A percentile compares a stretch with the other conserved stretches of the same genome.
These are phyloP conservation scores for Mycalesis mineus DNA, from an alignment of 2,888 invertebrate species.

Conservation along the genomic window DNA sequence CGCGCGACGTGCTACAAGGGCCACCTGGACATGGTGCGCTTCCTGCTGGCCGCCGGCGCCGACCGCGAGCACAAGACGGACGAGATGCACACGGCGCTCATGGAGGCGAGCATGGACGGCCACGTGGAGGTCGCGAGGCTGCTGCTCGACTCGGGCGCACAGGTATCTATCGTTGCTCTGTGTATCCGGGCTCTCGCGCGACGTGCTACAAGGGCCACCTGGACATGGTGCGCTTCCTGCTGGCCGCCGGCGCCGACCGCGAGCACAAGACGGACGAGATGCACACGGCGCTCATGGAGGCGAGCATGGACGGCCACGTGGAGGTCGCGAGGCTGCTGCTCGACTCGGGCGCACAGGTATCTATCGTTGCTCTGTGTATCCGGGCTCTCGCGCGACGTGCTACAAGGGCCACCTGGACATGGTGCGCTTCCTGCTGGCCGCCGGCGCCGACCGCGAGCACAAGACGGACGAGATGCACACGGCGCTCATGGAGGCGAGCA, in stretches of 20 bases:
- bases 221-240: constrained; percentile 96
- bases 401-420: constrained; percentile 98
- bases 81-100: constrained; percentile 99
- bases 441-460: constrained; percentile 98
- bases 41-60: constrained; percentile 95
- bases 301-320: constrained; percentile 94
- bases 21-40: constrained; percentile 97
- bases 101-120: constrained; percentile 98
- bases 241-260: constrained; percentile 97
- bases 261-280: constrained; percentile 99
- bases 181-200: constrained; percentile 85
- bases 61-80: constrained; percentile 99
- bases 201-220: constrained; percentile 98
- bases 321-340: constrained; percentile 94
- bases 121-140: constrained; percentile 95
- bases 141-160: constrained; percentile 92
- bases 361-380: constrained; percentile 45
- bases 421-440: constrained; percentile 96
- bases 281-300: constrained; percentile 99
- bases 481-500: constrained; percentile 98
- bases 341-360: constrained; percentile 96
- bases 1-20: constrained; percentile 97
- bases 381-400: constrained; percentile 95
- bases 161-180: constrained; percentile 84
- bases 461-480: constrained; percentile 99